These are phyloP conservation scores for Fistularia commersonii DNA, from an alignment of 2,797 vertebrate genomes.

Conservation along the genomic window DNA sequence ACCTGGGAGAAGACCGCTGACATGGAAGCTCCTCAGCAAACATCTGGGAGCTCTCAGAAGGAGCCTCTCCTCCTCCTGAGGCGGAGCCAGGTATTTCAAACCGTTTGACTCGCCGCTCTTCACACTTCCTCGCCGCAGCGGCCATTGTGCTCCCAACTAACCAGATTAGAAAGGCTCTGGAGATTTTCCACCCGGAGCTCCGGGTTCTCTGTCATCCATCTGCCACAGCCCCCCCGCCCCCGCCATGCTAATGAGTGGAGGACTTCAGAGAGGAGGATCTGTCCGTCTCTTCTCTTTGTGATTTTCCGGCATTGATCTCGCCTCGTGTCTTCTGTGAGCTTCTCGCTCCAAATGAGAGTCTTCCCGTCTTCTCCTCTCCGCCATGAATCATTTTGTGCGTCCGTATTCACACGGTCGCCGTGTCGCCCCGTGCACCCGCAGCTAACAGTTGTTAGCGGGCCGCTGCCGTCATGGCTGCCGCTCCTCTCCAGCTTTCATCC, in stretches of 20 bases:
- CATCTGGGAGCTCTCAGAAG: too few relatives aligned
- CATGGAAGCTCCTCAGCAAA: too few relatives aligned
- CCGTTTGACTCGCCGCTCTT: slow-evolving; percentile 53
- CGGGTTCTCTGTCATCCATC: slow-evolving; percentile 60
- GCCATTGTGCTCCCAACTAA: slow-evolving; percentile 56
- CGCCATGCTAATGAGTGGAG: slow-evolving; percentile 64
- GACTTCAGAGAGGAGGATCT: slow-evolving; percentile 67
- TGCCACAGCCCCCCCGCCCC: slow-evolving; percentile 46
- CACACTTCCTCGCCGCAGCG: slow-evolving; percentile 49
- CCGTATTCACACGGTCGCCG: slow-evolving; percentile 29
- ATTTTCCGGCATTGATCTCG: slow-evolving; percentile 62
- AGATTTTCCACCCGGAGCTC: slow-evolving; percentile 55
- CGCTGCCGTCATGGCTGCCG: too few relatives aligned
- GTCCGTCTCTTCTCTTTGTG: slow-evolving; percentile 50
- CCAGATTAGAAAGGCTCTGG: slow-evolving; percentile 56
- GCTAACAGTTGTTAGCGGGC: slow-evolving; percentile 29
- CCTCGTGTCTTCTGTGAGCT: slow-evolving; percentile 56
- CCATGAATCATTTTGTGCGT: slow-evolving; percentile 30
- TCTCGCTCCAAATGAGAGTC: slow-evolving; percentile 52
- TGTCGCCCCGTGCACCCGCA: slow-evolving; percentile 22
- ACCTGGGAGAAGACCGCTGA: too few relatives aligned
- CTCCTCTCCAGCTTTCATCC: too few relatives aligned
- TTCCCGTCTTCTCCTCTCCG: slow-evolving; percentile 27
- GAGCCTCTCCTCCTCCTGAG: slow-evolving; percentile 44
- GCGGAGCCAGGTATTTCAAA: slow-evolving; percentile 55